phyloP scores from a whole-genome alignment of 1,140 invertebrate species.

The Bombyx mandarina region DNA sequence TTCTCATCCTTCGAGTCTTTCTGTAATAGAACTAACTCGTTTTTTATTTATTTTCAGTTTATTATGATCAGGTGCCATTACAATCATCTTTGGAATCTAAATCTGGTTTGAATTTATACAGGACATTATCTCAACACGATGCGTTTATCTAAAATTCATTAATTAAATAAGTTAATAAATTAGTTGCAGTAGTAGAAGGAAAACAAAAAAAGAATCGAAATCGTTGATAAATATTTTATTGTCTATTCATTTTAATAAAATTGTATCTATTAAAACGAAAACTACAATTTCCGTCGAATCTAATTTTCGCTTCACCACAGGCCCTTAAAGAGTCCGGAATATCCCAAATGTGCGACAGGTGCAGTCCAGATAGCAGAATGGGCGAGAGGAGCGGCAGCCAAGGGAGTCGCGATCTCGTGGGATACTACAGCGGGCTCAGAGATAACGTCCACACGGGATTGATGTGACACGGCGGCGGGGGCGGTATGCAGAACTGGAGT shows the following conservation, averaged over 20 bases:
- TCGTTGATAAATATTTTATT: slow-evolving; percentile 13
- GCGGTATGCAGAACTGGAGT: slow-evolving; percentile 16
- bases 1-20: no score
- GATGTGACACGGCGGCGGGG: slow-evolving; percentile 34
- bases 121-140: no score
- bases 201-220: neutral
- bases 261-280: slow-evolving; percentile 30
- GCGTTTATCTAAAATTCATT: no score
- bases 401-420: slow-evolving; percentile 32
- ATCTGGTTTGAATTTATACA: no score
- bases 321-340: slow-evolving; percentile 17
- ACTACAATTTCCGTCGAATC: slow-evolving; percentile 37
- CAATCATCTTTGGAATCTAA: no score
- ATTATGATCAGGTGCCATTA: neutral
- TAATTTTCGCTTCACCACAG: slow-evolving; percentile 28
- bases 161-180: no score
- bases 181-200: neutral
- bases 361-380: slow-evolving; percentile 26
- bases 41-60: neutral
- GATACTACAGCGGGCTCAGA: slow-evolving; percentile 11
- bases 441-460: slow-evolving; percentile 26
- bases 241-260: slow-evolving; percentile 40
- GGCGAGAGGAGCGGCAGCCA: slow-evolving; percentile 29
- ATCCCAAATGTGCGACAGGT: slow-evolving; percentile 18
- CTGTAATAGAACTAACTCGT: neutral